Evolutionary conservation across 1,140 invertebrate species (phyloP).

Genomic region (Microplitis demolitor): DNA sequence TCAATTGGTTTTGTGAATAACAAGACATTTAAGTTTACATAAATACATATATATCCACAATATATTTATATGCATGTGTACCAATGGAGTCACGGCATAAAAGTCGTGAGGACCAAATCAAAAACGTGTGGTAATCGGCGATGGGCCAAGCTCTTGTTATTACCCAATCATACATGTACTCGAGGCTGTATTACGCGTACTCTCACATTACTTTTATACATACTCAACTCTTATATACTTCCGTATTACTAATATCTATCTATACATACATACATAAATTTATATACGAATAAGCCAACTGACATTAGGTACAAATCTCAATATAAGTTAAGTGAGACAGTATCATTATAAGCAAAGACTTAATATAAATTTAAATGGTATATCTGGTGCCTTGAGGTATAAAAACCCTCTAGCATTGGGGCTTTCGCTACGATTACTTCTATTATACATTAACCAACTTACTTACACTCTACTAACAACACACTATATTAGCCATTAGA

Average conservation of each 20-base stretch:
- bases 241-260: not conserved
- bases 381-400: not conserved
- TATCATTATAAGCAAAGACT: not conserved
- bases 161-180: not conserved
- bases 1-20: not conserved
- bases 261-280: not conserved
- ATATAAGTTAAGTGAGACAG: no score
- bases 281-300: not conserved
- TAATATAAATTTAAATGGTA: no score
- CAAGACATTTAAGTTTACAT: not conserved
- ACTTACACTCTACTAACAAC: no score
- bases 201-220: not conserved
- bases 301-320: not conserved
- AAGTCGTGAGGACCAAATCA: not conserved
- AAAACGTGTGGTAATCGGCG: conserved; percentile 6
- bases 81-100: not conserved
- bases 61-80: not conserved
- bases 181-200: conserved; percentile 3
- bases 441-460: no score
- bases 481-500: no score
- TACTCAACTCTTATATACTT: conserved; percentile 2
- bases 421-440: not conserved
- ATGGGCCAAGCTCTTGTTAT: conserved; percentile 8
- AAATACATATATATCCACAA: not conserved
- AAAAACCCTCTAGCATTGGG: no score